Evolutionary conservation across 2,888 invertebrate genomes (phyloP), one percentile per base, ranked within the genome.

Genomic region (Operophtera brumata): DNA sequence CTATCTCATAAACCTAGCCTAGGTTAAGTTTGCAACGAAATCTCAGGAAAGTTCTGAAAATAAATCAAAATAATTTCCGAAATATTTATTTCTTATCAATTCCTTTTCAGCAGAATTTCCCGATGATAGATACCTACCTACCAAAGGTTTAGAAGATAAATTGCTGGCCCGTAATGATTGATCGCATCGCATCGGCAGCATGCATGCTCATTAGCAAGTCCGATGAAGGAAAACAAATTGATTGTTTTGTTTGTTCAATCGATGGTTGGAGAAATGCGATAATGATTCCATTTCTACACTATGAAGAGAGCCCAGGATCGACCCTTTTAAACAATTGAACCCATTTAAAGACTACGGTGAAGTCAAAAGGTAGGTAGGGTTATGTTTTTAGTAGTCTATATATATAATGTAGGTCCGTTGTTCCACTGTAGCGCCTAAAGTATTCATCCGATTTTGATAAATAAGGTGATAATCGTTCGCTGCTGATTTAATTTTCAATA

Each of bases 131-230:
- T 45, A 42, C 36, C 46, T 45, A 42, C 36, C 46, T 37, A 9
- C 20, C 2, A 20, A 20, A 20, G 20, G 20, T 20, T n/a, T 39
- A 32, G 41, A 54, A 62, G 60, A 64, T 66, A 57, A 62, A 67
- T 20, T 46, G 55, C 53, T 50, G 45, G 49, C 52, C 54, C 41
- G 53, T 62, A 54, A 53, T 71, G 71, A 73, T 72, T 66, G 69
- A 73, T 73, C 48, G 50, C 50, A 50, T 45, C 47, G 40, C n/a
- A n/a, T n/a, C n/a, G n/a, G n/a, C n/a, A n/a, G 36, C 12, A 58
- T 49, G 65, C 59, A 54, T 37, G 57, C 60, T 71, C 70, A 73
- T 75, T 72, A 72, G 59, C 73, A 72, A 69, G 65, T 72, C 43
- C 45, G 43, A 71, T 67, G 57, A 59, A 40, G 40, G 44, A 52